phyloP scores from a whole-genome alignment of 2,113 vertebrate genomes.

The Thomomys bottae region DNA sequence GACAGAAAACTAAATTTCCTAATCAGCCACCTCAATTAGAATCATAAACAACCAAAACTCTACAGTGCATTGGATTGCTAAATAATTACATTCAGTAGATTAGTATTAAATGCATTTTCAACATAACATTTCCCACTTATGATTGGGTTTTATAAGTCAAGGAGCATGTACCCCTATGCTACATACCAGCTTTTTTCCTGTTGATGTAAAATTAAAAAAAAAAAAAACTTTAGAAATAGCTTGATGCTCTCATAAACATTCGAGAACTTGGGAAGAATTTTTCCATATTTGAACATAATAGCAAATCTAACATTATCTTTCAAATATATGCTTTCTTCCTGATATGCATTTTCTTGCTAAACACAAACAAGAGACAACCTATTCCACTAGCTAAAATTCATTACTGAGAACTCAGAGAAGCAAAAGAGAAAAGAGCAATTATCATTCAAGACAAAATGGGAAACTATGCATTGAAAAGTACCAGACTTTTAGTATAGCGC shows the following conservation, averaged over 20 bases:
- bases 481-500: background rate
- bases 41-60: background rate
- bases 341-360: background rate
- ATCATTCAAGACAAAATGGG: background rate
- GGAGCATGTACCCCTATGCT: background rate
- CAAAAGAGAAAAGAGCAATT: background rate
- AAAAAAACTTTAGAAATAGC: constrained; percentile 1
- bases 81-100: background rate
- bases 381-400: background rate
- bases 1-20: too few species aligned
- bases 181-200: background rate
- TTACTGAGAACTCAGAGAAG: background rate
- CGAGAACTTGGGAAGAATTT: background rate
- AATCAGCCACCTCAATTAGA: background rate
- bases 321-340: constrained; percentile 32
- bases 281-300: background rate
- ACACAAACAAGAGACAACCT: background rate
- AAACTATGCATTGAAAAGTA: background rate
- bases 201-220: constrained; percentile 51
- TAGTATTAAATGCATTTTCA: background rate
- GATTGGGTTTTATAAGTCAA: background rate
- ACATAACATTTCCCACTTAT: background rate
- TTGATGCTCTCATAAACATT: background rate
- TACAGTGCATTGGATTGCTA: background rate
- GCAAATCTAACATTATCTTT: background rate